phyloP scores from a whole-genome alignment of 2,797 vertebrate species.

The Tokudaia tokunoshimensis region DNA sequence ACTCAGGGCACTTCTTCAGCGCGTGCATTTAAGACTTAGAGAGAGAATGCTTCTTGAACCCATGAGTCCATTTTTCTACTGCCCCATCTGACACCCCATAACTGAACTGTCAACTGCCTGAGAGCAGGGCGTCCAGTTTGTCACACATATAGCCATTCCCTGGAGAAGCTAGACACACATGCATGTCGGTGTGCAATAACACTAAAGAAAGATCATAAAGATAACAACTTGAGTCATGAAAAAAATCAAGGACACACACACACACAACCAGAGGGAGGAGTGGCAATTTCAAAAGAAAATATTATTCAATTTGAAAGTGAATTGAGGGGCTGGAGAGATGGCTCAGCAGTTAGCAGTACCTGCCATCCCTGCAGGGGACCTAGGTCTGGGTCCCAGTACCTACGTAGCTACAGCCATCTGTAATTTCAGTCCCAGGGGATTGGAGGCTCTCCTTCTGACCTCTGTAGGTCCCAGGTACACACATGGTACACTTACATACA shows the following conservation, averaged over 20 bases:
- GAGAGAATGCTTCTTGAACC: neutral
- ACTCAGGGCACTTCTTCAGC: neutral
- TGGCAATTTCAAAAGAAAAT: neutral
- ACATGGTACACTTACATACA: neutral
- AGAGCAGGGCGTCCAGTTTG: neutral
- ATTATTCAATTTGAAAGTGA: neutral
- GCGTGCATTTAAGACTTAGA: conserved; percentile 26
- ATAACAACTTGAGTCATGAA: neutral
- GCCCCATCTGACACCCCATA: neutral
- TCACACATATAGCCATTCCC: neutral
- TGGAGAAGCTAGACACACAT: neutral
- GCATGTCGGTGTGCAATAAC: neutral
- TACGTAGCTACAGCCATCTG: no score
- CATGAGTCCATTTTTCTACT: neutral
- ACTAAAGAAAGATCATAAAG: neutral
- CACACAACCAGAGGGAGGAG: neutral
- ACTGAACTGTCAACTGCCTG: neutral
- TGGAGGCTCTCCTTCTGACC: neutral
- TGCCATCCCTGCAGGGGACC: neutral
- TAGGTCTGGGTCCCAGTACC: neutral
- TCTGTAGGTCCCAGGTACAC: neutral
- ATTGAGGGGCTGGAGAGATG: neutral
- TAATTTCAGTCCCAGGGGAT: neutral
- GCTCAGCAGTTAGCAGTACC: no score
- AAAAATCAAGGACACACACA: neutral